phyloP scores from a whole-genome alignment of 1,140 invertebrate genomes.

The Ips typographus region DNA sequence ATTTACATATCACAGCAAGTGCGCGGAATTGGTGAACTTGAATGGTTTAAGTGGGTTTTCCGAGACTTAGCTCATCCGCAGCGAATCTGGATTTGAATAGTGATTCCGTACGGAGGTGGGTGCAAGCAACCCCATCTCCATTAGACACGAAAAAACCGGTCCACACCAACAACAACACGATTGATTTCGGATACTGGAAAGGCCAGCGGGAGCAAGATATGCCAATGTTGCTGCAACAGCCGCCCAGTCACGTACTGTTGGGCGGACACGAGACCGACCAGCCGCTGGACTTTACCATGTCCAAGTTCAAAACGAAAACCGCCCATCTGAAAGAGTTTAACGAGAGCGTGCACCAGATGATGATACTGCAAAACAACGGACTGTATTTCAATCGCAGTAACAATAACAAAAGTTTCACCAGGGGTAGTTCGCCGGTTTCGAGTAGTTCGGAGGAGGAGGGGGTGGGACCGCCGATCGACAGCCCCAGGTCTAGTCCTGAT shows the following conservation, averaged over 20 bases:
- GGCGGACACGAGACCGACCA: slow-evolving; percentile 49
- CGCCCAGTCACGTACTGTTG: slow-evolving; percentile 48
- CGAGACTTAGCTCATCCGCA: not conserved
- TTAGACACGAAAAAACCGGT: slow-evolving; percentile 42
- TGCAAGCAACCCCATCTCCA: slow-evolving; percentile 49
- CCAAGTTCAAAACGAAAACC: slow-evolving; percentile 52
- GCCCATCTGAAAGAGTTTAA: slow-evolving; percentile 47
- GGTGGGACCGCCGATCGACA: slow-evolving; percentile 45
- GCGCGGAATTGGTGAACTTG: slow-evolving; percentile 17
- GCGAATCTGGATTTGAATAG: slow-evolving; percentile 52
- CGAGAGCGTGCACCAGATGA: slow-evolving; percentile 49
- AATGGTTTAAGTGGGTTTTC: slow-evolving; percentile 11
- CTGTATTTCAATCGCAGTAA: slow-evolving; percentile 47
- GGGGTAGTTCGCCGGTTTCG: slow-evolving; percentile 48
- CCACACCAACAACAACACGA: slow-evolving; percentile 49
- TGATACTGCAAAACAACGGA: slow-evolving; percentile 49
- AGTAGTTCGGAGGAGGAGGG: slow-evolving; percentile 50
- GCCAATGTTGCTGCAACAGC: slow-evolving; percentile 53
- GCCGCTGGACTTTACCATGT: slow-evolving; percentile 56
- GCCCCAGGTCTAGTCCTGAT: slow-evolving; percentile 46
- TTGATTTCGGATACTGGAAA: slow-evolving; percentile 48
- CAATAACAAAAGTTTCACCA: slow-evolving; percentile 50
- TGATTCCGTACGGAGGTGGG: slow-evolving; percentile 52
- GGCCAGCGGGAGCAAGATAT: slow-evolving; percentile 43
- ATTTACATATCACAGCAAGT: slow-evolving; percentile 29